Evolutionary conservation across 1,140 invertebrate genomes (phyloP).

Genomic region (Papilio aristodemus): DNA sequence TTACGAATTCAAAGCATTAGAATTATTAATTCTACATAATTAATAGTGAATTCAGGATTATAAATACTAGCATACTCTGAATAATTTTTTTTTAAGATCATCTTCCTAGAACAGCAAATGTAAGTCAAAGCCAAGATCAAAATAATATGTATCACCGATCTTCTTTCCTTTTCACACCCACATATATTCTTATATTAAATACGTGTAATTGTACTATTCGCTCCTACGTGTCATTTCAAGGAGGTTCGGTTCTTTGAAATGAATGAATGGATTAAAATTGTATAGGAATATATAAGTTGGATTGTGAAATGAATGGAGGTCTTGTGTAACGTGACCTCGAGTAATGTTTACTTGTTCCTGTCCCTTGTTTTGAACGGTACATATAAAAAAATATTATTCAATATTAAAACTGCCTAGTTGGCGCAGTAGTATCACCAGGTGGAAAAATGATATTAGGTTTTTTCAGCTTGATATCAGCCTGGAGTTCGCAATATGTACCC

Average conservation of each 20-base stretch:
- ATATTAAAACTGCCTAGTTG: no score
- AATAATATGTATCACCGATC: background rate
- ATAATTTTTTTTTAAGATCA: no score
- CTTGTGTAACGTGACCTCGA: slow-evolving; percentile 16
- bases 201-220: background rate
- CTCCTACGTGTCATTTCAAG: slow-evolving; percentile 27
- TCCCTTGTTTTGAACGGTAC: background rate
- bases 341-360: background rate
- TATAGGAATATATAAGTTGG: slow-evolving; percentile 9
- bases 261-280: slow-evolving; percentile 31
- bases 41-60: no score
- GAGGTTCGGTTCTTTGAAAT: slow-evolving; percentile 1
- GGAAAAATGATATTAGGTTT: no score
- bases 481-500: no score
- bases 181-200: background rate
- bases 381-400: no score
- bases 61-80: no score
- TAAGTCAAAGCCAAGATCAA: background rate
- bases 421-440: no score
- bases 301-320: slow-evolving; percentile 21
- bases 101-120: background rate
- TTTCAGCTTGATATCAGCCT: no score
- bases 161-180: slow-evolving; percentile 3
- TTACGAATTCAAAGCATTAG: background rate
- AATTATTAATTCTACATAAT: no score